phyloP scores from a whole-genome alignment of 2,797 vertebrate species.

The Dermochelys coriacea region DNA sequence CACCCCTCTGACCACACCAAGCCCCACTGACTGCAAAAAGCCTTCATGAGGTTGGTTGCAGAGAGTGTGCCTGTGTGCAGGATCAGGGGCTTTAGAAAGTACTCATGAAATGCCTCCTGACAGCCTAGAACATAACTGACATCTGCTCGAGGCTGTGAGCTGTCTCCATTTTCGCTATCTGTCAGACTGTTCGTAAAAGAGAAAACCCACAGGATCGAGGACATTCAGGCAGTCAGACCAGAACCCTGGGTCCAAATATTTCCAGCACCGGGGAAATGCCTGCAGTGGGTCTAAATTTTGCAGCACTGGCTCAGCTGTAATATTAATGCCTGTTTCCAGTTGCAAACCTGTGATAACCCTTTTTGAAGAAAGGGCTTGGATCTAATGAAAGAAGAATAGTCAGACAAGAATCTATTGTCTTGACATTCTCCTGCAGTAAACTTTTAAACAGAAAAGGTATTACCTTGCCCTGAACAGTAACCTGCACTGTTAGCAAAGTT shows the following conservation, averaged over 20 bases:
- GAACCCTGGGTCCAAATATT: not conserved
- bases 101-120: not conserved
- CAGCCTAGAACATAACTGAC: too few relatives aligned
- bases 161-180: constrained; percentile 12
- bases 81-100: too few relatives aligned
- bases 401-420: not conserved
- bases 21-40: not conserved
- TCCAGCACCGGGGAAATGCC: not conserved
- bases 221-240: not conserved
- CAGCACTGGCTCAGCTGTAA: not conserved
- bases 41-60: not conserved
- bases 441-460: not conserved
- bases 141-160: not conserved
- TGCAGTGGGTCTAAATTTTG: not conserved
- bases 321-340: not conserved
- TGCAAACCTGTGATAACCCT: not conserved
- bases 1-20: not conserved
- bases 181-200: accelerated
- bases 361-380: not conserved
- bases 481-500: not conserved
- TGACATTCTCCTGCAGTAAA: not conserved
- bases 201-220: not conserved
- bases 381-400: not conserved
- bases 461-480: not conserved
- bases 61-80: too few relatives aligned